These are phyloP conservation scores for Solea senegalensis DNA, from an alignment of 2,113 vertebrate species.

Conservation along the genomic window DNA sequence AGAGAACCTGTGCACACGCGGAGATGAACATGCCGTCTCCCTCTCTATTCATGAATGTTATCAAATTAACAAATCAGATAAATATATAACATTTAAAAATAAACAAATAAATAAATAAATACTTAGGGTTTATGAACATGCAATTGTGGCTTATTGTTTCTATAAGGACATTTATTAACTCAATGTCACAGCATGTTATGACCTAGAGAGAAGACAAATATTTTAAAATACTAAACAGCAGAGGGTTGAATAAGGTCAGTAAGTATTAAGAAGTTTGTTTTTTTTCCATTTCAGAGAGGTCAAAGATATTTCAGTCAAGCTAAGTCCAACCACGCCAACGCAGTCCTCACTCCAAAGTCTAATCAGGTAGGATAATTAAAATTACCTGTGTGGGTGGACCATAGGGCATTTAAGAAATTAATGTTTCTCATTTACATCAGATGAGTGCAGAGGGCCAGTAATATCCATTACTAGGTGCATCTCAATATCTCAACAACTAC, in stretches of 20 bases:
- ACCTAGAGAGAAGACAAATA: neutral
- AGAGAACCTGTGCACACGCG: too few relatives aligned
- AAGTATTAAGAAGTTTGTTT: neutral
- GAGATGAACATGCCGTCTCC: too few relatives aligned
- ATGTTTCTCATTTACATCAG: conserved; percentile 12
- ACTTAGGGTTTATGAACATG: neutral
- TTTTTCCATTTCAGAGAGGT: neutral
- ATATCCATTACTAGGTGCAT: neutral
- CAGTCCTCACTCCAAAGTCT: neutral
- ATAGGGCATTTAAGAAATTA: conserved; percentile 2
- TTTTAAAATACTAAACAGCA: neutral
- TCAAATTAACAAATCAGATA: neutral
- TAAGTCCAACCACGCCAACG: conserved; percentile 8
- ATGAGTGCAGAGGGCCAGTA: conserved; percentile 3
- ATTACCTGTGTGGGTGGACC: conserved; percentile 2
- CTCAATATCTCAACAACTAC: neutral
- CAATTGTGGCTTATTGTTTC: neutral
- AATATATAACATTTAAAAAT: neutral
- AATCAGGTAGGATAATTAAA: conserved; percentile 17
- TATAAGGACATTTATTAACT: neutral
- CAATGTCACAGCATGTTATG: neutral
- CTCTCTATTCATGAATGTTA: too few relatives aligned
- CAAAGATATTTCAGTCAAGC: conserved; percentile 2
- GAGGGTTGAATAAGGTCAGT: neutral
- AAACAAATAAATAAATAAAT: neutral